Base-by-base conservation (phyloP, 2,888 invertebrate genomes). In the Nineta flava region DNA sequence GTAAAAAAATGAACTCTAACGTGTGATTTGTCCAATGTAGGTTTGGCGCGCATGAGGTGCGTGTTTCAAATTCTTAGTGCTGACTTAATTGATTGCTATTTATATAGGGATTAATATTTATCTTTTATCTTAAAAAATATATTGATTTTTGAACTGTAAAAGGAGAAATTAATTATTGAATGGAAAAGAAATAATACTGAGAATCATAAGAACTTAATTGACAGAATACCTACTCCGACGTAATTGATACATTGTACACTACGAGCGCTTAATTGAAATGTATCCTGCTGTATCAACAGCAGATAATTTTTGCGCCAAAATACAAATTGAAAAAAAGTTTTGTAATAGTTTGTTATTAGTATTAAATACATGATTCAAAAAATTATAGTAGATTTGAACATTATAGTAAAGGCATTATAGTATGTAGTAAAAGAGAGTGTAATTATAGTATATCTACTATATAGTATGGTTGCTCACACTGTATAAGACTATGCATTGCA, bases 61-160 rank as follows among this genome's bases (percentile, higher is more conserved):
- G 38, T 38, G 38, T 38, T 38, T 38, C 38, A 38, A 38, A 38
- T 38, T 38, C n/a, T 38, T 3, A 38, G 38, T 38, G 38, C 3
- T 38, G 38, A 38, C 38, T 38, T 38, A 38, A 38, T 38, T 38
- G 38, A 38, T 38, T 38, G 6, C 6, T 38, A 6, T 38, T 38
- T 38, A 38, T 38, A 38, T 38, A 38, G 38, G 38, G 38, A 38
- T 38, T 38, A 38, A 38, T 38, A 38, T 38, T 38, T 38, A 38
- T 38, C 38, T 38, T 38, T 38, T 4, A 38, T 38, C 13, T 38
- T 38, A 6, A 38, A 38, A 38, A 38, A 38, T 38, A 38, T 38
- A 38, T 38, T 38, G 38, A 38, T 38, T 38, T 38, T 38, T 38
- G 38, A 38, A 38, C 6, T 38, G 38, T 38, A 38, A 38, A 38